Percentiles rank a stretch among this genome's conserved stretches.
Evolutionary conservation across 2,888 invertebrate species (phyloP).

Genomic region (Melanargia galathea): DNA sequence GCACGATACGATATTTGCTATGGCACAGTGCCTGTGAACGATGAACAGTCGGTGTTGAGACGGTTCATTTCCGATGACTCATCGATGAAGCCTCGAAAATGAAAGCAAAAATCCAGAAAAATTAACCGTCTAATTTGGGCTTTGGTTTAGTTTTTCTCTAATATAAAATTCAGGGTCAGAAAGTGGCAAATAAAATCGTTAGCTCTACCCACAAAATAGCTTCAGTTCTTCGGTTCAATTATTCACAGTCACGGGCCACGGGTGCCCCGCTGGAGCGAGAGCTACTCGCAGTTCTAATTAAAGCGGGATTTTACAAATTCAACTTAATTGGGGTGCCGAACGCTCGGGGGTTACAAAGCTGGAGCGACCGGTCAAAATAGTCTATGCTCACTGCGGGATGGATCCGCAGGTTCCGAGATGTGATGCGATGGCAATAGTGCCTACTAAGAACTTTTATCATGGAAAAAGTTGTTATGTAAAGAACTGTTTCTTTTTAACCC

Average conservation of each 20-base stretch:
- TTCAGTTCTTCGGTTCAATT: conserved; percentile 9
- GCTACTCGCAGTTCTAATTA: conserved; percentile 36
- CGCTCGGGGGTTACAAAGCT: conserved; percentile 38
- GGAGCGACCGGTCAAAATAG: conserved; percentile 24
- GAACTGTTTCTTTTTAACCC: too few relatives aligned
- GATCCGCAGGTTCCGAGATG: neutral
- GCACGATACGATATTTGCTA: too few relatives aligned
- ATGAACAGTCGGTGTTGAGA: too few relatives aligned
- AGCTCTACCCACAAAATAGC: neutral
- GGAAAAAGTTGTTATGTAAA: neutral
- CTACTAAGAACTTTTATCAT: too few relatives aligned
- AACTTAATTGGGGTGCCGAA: conserved; percentile 44
- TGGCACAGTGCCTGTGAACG: too few relatives aligned
- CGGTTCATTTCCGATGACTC: too few relatives aligned
- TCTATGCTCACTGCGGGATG: conserved; percentile 24
- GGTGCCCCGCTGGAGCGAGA: conserved; percentile 27
- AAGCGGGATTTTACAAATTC: conserved; percentile 45
- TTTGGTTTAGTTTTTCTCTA: neutral
- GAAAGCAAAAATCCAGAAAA: too few relatives aligned
- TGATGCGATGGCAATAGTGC: too few relatives aligned
- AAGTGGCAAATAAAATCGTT: neutral
- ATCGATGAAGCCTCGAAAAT: too few relatives aligned
- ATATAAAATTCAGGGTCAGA: conserved; percentile 2
- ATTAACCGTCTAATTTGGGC: too few relatives aligned
- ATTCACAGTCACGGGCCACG: conserved; percentile 22